These are phyloP conservation scores for Campylomormyrus tamandua DNA, from an alignment of 2,113 vertebrate genomes.

Conservation along the genomic window DNA sequence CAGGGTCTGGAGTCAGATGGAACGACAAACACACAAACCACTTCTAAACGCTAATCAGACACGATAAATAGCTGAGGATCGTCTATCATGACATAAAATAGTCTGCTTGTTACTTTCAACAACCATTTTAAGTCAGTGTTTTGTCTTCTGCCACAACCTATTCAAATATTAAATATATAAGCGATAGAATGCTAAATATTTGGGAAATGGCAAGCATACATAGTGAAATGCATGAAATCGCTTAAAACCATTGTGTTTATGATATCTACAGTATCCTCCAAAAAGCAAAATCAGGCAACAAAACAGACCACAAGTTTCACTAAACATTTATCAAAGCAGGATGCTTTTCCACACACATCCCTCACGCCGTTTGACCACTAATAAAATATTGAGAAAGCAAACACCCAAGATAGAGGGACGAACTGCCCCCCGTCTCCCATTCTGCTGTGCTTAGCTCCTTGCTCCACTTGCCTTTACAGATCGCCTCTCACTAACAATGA, in stretches of 20 bases:
- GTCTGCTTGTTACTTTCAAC: background rate
- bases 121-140: background rate
- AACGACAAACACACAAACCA: background rate
- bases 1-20: background rate
- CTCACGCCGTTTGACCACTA: background rate
- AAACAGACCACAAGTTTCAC: background rate
- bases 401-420: too few relatives aligned
- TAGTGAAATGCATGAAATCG: background rate
- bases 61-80: background rate
- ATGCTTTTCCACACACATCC: background rate
- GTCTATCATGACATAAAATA: background rate
- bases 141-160: background rate
- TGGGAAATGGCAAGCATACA: background rate
- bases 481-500: background rate
- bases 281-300: background rate
- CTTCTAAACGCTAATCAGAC: background rate
- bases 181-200: background rate
- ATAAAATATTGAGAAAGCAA: background rate
- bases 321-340: background rate
- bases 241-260: background rate
- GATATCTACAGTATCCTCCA: background rate
- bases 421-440: background rate
- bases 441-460: background rate
- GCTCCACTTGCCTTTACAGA: background rate
- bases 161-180: background rate